Evolutionary conservation across 2,797 vertebrate species (phyloP).

Genomic region (Phylloscopus collybita): DNA sequence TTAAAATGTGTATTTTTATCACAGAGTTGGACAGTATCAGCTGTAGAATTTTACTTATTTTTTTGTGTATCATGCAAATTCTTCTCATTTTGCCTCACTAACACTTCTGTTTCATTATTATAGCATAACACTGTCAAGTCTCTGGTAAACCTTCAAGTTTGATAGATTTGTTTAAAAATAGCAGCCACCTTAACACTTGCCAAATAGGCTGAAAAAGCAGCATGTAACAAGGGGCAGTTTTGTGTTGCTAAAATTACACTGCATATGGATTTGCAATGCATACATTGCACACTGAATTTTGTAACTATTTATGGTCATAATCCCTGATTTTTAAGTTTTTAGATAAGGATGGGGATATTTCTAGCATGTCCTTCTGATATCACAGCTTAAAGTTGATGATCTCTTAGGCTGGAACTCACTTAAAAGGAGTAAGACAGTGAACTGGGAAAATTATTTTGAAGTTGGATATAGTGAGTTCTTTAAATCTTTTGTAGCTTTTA

Average conservation of each 20-base stretch:
- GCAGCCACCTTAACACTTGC: conserved; percentile 50
- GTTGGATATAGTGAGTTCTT: background rate
- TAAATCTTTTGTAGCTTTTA: background rate
- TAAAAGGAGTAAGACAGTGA: background rate
- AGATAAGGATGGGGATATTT: background rate
- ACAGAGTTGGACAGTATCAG: background rate
- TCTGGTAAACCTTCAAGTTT: conserved; percentile 55
- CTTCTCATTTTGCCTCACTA: background rate
- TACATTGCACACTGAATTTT: conserved; percentile 16
- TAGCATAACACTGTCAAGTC: conserved; percentile 48
- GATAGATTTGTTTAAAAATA: conserved; percentile 61
- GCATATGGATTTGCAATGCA: conserved; percentile 23
- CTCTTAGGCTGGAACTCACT: background rate
- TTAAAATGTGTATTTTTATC: background rate
- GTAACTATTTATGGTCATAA: conserved; percentile 5
- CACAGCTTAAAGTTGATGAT: background rate
- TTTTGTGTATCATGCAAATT: background rate
- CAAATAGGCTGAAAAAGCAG: conserved; percentile 52
- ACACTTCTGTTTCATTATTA: conserved; percentile 33
- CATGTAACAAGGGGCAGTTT: conserved; percentile 46
- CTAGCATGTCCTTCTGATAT: background rate
- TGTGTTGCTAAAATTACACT: conserved; percentile 54
- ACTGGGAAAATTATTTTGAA: background rate
- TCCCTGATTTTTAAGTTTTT: background rate
- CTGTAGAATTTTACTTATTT: conserved; percentile 5